Percentiles rank a stretch among this genome's conserved stretches.
Evolutionary conservation across 2,113 vertebrate species (phyloP).

Genomic region (Cheirogaleus medius): DNA sequence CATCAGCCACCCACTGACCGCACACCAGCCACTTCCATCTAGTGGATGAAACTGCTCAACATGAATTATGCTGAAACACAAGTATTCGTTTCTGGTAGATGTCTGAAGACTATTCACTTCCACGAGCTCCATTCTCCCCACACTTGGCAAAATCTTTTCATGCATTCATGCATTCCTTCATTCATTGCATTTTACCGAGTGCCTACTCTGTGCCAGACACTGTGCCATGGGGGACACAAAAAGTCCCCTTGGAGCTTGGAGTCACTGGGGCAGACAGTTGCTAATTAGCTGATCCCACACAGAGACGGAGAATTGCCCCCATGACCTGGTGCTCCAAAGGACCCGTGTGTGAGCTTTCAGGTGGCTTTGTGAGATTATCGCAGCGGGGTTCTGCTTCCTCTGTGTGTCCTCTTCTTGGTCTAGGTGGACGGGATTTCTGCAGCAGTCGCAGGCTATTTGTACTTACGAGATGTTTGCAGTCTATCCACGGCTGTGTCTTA

Average conservation of each 20-base stretch:
- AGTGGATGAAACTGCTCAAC: neutral
- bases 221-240: neutral
- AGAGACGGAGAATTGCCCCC: neutral
- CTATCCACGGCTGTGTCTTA: neutral
- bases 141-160: neutral
- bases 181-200: neutral
- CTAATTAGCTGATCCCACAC: neutral
- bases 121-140: neutral
- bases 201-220: neutral
- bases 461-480: neutral
- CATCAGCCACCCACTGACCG: neutral
- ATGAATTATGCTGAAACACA: neutral
- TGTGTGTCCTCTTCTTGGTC: neutral
- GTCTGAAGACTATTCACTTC: neutral
- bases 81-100: no score
- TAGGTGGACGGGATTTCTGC: neutral
- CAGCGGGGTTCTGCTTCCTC: neutral
- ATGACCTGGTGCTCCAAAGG: neutral
- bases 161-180: neutral
- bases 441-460: neutral
- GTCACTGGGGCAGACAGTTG: neutral
- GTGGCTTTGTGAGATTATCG: rapidly evolving
- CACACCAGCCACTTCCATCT: neutral
- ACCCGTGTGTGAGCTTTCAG: neutral
- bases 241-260: neutral